Conservation (phyloP, 2,888 invertebrate genomes). For the Papilio protenor region DNA sequence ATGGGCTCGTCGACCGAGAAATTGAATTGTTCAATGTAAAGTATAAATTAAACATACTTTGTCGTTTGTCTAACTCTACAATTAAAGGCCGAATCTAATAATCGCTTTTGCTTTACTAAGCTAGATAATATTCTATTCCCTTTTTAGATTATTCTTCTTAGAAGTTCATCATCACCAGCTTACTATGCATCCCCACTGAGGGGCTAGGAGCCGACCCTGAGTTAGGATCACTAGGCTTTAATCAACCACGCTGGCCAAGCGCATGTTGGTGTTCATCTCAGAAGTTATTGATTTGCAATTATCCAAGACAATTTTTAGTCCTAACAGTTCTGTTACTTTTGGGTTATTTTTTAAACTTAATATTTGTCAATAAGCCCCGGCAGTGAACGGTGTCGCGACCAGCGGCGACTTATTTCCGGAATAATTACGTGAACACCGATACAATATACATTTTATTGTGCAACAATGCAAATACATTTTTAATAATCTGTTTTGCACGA, state of each 20-base stretch:
- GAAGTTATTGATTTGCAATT: not conserved
- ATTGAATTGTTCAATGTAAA: not conserved
- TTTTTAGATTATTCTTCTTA: not conserved
- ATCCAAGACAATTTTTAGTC: not conserved
- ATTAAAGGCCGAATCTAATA: not conserved
- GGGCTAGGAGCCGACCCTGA: no score
- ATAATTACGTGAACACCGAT: slow-evolving; percentile 50
- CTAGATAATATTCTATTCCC: no score
- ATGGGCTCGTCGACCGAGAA: not conserved
- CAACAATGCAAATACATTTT: slow-evolving; percentile 15
- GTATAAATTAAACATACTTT: not conserved
- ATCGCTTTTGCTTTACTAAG: no score
- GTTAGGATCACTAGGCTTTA: no score
- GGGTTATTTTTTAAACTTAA: not conserved
- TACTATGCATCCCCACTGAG: no score
- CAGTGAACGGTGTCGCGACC: slow-evolving; percentile 25
- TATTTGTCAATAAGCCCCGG: not conserved
- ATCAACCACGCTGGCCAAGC: no score
- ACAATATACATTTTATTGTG: slow-evolving; percentile 35
- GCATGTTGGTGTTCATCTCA: not conserved
- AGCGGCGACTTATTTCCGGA: slow-evolving; percentile 48
- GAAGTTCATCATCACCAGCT: not conserved
- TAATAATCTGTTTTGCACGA: not conserved
- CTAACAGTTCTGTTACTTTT: not conserved
- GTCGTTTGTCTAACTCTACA: not conserved